Percentiles rank a stretch among this genome's conserved stretches.
These are phyloP conservation scores for Porites australiensis DNA, from an alignment of 64 coral and sea anemone species.

Conservation along the genomic window DNA sequence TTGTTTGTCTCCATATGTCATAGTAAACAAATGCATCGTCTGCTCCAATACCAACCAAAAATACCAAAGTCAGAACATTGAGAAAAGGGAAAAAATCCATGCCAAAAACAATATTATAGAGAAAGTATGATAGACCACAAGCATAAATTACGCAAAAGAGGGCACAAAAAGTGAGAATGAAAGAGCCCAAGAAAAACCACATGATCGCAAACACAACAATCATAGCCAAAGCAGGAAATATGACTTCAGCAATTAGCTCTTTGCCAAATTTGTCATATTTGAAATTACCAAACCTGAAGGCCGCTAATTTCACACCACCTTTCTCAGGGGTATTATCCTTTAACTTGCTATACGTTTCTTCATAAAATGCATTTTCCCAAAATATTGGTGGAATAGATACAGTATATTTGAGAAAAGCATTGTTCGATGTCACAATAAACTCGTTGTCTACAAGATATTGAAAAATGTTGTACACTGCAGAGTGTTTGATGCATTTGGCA, in stretches of 20 bases:
- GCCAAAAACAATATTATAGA: conserved; percentile 81
- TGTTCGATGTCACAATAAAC: conserved; percentile 55
- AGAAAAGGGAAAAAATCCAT: conserved; percentile 91
- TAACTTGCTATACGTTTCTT: conserved; percentile 68
- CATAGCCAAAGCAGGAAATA: conserved; percentile 85
- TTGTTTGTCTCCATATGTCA: conserved; percentile 91
- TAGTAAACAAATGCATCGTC: conserved; percentile 97
- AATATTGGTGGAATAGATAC: conserved; percentile 6
- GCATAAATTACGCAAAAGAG: conserved; percentile 82
- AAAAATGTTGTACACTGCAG: conserved; percentile 69
- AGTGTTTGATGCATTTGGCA: conserved; percentile 38
- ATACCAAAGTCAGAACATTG: conserved; percentile 81
- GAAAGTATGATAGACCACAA: conserved; percentile 81
- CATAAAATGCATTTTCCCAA: neutral
- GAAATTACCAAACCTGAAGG: conserved; percentile 60
- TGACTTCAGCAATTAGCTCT: conserved; percentile 61
- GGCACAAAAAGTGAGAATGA: conserved; percentile 75
- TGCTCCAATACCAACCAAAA: conserved; percentile 93
- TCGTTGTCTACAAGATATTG: conserved; percentile 71
- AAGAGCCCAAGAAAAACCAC: conserved; percentile 77
- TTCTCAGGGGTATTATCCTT: conserved; percentile 56
- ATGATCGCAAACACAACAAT: conserved; percentile 76
- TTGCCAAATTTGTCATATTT: conserved; percentile 69
- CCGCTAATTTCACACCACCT: conserved; percentile 67
- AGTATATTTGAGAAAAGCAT: conserved; percentile 62